Percentiles rank a stretch among this genome's conserved stretches.
These are phyloP conservation scores for Drosophila repleta DNA, from an alignment of 1,140 invertebrate genomes.

Conservation along the genomic window DNA sequence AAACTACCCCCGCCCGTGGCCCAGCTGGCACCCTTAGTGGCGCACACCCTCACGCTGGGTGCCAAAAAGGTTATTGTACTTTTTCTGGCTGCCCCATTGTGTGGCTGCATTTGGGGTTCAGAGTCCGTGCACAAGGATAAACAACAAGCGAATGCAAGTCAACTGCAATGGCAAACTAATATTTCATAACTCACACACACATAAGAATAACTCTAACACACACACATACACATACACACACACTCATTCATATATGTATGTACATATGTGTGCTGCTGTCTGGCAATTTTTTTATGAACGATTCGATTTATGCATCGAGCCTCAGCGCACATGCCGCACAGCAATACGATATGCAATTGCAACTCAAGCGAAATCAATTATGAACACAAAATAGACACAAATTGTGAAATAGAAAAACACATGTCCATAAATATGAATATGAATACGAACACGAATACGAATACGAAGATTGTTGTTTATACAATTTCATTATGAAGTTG, in stretches of 20 bases:
- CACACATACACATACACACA: slow-evolving; percentile 10
- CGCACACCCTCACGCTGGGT: not conserved
- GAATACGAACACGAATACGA: not conserved
- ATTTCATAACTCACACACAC: slow-evolving; percentile 62
- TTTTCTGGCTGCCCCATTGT: slow-evolving; percentile 21
- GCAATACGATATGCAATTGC: slow-evolving; percentile 32
- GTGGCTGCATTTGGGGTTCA: slow-evolving; percentile 33
- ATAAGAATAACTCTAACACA: too few relatives aligned
- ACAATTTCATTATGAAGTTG: too few relatives aligned
- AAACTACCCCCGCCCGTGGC: not conserved
- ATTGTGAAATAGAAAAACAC: slow-evolving; percentile 18
- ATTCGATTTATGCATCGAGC: slow-evolving; percentile 55
- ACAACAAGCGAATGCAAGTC: slow-evolving; percentile 38
- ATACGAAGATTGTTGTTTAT: not conserved
- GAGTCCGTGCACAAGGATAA: slow-evolving; percentile 57
- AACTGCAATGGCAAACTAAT: slow-evolving; percentile 46
- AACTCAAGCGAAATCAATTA: slow-evolving; percentile 60
- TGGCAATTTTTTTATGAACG: slow-evolving; percentile 48
- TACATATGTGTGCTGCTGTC: slow-evolving; percentile 22
- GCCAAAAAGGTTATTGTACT: slow-evolving; percentile 63
- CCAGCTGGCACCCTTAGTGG: not conserved
- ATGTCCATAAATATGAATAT: not conserved
- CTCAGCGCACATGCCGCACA: too few relatives aligned
- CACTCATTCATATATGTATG: slow-evolving; percentile 13
- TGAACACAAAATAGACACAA: slow-evolving; percentile 28